These are phyloP conservation scores for Drosophila pectinifera DNA, from an alignment of 1,140 invertebrate species.

Conservation along the genomic window DNA sequence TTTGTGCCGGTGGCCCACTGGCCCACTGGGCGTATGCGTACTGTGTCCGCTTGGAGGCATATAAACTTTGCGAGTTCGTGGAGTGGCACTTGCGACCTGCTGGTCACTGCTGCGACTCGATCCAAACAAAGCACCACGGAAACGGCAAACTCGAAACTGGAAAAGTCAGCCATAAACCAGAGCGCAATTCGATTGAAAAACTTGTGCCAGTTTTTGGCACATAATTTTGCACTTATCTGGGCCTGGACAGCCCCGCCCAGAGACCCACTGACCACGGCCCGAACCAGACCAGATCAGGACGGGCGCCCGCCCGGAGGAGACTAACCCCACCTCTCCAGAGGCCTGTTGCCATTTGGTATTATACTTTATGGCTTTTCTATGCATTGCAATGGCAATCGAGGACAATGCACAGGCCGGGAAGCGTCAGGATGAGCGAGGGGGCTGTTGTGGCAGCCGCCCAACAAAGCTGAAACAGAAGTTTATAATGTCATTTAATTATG, in stretches of 20 bases:
- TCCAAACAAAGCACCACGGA: slow-evolving; percentile 41
- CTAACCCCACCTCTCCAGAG: slow-evolving; percentile 9
- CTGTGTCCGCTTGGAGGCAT: slow-evolving; percentile 15
- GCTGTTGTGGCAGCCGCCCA: slow-evolving; percentile 4
- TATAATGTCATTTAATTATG: slow-evolving; percentile 78
- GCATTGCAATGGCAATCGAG: slow-evolving; percentile 65
- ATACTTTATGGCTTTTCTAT: slow-evolving; percentile 76
- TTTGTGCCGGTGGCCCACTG: slow-evolving; percentile 38
- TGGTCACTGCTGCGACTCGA: slow-evolving; percentile 20
- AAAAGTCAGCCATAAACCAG: slow-evolving; percentile 59
- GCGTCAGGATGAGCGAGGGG: neutral
- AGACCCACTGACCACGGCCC: slow-evolving; percentile 10
- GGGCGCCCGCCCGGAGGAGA: too few species aligned
- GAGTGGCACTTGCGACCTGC: slow-evolving; percentile 27
- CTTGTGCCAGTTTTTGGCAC: slow-evolving; percentile 59
- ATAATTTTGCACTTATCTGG: slow-evolving; percentile 81
- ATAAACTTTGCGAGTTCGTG: slow-evolving; percentile 55
- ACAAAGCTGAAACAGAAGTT: slow-evolving; percentile 44
- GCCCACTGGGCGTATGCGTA: slow-evolving; percentile 53
- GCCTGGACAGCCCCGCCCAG: slow-evolving; percentile 50
- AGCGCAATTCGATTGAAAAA: slow-evolving; percentile 72
- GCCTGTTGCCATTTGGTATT: slow-evolving; percentile 56
- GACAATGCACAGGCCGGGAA: slow-evolving; percentile 31
- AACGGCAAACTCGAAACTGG: slow-evolving; percentile 16
- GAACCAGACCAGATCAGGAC: neutral